phyloP scores from a whole-genome alignment of 2,113 vertebrate genomes.

The Pelmatolapia mariae region DNA sequence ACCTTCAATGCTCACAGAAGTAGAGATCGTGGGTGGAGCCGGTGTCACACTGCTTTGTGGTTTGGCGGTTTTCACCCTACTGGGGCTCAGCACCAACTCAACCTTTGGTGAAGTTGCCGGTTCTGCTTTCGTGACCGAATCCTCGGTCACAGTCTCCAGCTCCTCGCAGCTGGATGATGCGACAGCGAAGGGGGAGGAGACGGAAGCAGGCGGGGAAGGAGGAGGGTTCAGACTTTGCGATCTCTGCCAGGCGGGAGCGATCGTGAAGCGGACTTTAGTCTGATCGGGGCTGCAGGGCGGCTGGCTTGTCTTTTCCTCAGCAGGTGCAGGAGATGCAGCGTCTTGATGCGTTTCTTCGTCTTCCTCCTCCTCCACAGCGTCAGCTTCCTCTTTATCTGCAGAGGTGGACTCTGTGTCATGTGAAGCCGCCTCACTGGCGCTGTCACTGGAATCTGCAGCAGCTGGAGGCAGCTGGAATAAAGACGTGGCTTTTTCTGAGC shows the following conservation, averaged over 20 bases:
- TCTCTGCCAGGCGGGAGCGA: constrained; percentile 73
- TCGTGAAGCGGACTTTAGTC: constrained; percentile 60
- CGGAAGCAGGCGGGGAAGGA: neutral
- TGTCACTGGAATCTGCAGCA: neutral
- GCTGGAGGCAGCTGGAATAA: neutral
- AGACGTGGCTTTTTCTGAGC: neutral
- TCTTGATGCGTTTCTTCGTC: neutral
- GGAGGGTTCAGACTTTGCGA: constrained; percentile 35
- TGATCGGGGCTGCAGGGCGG: neutral
- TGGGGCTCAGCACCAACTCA: constrained; percentile 14
- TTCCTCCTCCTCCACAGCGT: neutral
- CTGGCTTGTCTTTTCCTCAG: neutral
- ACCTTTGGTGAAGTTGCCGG: neutral
- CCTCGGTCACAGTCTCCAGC: neutral
- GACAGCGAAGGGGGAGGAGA: neutral
- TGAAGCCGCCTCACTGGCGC: neutral
- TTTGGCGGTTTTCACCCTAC: neutral
- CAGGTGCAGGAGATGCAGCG: neutral
- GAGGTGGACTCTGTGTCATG: neutral
- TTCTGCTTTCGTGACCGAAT: neutral
- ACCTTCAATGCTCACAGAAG: constrained; percentile 17
- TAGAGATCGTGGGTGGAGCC: neutral
- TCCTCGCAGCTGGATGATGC: constrained; percentile 48
- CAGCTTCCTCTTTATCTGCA: neutral
- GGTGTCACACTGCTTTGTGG: neutral